phyloP scores from a whole-genome alignment of 2,888 invertebrate species.

The Bursaphelenchus okinawaensis region DNA sequence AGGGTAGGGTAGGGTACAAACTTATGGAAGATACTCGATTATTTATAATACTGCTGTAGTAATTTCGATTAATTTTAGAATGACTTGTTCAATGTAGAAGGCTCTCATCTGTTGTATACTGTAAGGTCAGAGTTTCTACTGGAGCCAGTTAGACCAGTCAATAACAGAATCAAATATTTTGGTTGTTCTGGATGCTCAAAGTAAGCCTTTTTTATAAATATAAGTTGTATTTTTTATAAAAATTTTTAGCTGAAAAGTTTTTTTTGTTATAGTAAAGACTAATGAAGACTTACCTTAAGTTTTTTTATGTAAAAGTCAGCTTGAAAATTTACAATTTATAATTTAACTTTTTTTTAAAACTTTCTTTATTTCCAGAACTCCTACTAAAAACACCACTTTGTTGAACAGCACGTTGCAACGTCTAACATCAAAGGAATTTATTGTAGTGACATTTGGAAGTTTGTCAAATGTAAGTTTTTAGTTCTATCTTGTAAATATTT shows the following conservation, averaged over 20 bases:
- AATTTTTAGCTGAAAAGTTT: no score
- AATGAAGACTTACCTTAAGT: no score
- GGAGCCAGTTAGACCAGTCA: conserved; percentile 44
- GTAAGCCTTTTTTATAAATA: no score
- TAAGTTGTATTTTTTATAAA: no score
- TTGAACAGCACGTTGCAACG: neutral
- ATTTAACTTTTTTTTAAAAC: neutral
- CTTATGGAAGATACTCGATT: no score
- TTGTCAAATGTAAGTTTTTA: conserved; percentile 39
- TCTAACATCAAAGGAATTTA: neutral
- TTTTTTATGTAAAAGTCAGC: no score
- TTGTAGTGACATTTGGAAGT: conserved; percentile 48
- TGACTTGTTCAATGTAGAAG: conserved; percentile 23
- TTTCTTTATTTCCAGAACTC: neutral
- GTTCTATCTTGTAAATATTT: conserved; percentile 10
- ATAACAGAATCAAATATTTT: conserved; percentile 48
- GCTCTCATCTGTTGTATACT: conserved; percentile 41
- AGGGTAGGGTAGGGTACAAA: no score
- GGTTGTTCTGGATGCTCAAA: conserved; percentile 42
- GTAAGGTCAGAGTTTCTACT: conserved; percentile 46
- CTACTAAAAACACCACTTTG: neutral
- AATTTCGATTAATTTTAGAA: neutral
- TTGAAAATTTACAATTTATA: neutral
- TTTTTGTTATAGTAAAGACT: no score
- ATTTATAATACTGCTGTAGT: no score